Conservation (phyloP, 2,888 invertebrate genomes). For the Zele albiditarsus region DNA sequence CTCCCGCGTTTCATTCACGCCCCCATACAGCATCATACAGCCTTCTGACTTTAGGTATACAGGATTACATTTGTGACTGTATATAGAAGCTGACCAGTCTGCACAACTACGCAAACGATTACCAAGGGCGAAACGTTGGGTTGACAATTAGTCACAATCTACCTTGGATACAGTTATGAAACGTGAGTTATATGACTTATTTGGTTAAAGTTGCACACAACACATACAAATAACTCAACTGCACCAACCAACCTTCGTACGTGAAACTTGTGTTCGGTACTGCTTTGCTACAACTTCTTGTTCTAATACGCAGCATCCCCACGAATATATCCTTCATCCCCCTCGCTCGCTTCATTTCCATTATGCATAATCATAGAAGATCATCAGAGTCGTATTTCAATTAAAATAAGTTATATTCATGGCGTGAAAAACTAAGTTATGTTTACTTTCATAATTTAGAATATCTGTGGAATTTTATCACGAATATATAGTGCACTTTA, state of each 20-base stretch:
- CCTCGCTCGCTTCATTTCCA: not conserved
- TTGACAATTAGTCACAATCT: conserved; percentile 71
- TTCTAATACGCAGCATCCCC: not conserved
- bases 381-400: not conserved
- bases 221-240: conserved; percentile 70
- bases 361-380: not conserved
- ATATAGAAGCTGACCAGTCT: not conserved
- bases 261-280: not conserved
- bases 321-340: not conserved
- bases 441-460: no score
- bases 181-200: conserved; percentile 66
- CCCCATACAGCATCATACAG: not conserved
- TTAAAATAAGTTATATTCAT: not conserved
- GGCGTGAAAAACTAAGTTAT: no score
- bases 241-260: conserved; percentile 58
- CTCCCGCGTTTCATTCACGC: not conserved
- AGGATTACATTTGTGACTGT: not conserved
- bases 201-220: conserved; percentile 60
- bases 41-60: not conserved
- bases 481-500: no score
- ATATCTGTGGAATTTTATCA: no score
- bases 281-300: not conserved
- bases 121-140: conserved; percentile 47
- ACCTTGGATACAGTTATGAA: conserved; percentile 63
- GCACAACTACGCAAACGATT: not conserved